Evolutionary conservation across 2,113 vertebrate species (phyloP).

Genomic region (Rousettus leschenaultii): DNA sequence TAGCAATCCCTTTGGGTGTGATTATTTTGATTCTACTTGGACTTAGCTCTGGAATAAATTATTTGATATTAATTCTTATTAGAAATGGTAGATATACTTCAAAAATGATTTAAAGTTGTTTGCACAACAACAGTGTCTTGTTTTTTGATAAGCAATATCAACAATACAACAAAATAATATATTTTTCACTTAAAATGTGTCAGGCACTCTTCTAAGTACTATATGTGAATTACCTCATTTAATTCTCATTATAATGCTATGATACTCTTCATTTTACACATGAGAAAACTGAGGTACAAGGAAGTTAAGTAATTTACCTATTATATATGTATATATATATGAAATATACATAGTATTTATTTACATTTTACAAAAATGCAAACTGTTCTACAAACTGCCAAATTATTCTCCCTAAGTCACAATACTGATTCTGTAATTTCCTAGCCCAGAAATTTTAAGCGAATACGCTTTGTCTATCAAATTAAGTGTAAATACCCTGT

Average conservation of each 20-base stretch:
- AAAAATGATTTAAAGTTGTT: neutral
- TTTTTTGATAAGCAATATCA: neutral
- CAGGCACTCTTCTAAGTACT: neutral
- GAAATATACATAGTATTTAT: neutral
- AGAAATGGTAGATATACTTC: neutral
- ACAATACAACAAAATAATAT: neutral
- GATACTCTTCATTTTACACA: neutral
- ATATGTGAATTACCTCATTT: neutral
- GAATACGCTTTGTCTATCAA: neutral
- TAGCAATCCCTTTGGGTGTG: neutral
- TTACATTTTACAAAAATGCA: neutral
- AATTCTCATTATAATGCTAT: neutral
- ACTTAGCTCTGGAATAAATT: neutral
- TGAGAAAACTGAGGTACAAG: neutral
- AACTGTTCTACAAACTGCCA: neutral
- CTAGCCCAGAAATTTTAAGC: neutral
- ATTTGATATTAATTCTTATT: neutral
- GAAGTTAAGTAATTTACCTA: neutral
- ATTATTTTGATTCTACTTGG: neutral
- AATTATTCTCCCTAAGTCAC: neutral
- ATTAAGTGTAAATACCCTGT: neutral
- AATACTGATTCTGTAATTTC: neutral
- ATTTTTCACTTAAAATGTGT: neutral
- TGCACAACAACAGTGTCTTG: neutral
- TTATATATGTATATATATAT: neutral